Conservation (phyloP, 2,797 vertebrate species). For the Anisognathus igniventris region DNA sequence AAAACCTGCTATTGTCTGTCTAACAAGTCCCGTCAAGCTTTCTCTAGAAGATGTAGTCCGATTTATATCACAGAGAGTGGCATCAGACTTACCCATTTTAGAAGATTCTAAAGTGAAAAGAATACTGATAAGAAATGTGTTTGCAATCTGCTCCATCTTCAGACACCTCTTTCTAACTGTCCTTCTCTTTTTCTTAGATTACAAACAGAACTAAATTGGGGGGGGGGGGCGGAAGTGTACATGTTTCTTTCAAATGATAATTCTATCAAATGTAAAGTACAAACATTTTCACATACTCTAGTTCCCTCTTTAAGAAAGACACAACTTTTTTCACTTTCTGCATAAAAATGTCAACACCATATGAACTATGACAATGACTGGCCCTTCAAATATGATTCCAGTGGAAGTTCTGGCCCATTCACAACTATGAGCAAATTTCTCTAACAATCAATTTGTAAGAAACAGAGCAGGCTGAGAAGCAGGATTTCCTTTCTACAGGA, state of each 20-base stretch:
- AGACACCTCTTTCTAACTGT: background rate
- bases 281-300: background rate
- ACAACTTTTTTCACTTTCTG: background rate
- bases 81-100: background rate
- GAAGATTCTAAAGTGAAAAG: background rate
- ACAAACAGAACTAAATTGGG: background rate
- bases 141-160: background rate
- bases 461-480: background rate
- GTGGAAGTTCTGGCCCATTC: background rate
- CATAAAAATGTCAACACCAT: background rate
- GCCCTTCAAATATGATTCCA: background rate
- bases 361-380: background rate
- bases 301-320: background rate
- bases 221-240: background rate
- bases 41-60: background rate
- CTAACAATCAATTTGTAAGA: constrained; percentile 2
- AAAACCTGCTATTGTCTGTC: background rate
- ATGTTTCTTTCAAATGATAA: background rate
- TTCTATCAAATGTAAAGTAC: background rate
- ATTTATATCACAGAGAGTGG: background rate
- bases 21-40: background rate
- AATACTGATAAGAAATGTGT: background rate
- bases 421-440: background rate
- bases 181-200: background rate
- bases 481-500: background rate